A percentile compares a stretch with the other conserved stretches of the same genome.
phyloP scores from a whole-genome alignment of 64 coral and sea anemone species.

The Dendronephthya gigantea region DNA sequence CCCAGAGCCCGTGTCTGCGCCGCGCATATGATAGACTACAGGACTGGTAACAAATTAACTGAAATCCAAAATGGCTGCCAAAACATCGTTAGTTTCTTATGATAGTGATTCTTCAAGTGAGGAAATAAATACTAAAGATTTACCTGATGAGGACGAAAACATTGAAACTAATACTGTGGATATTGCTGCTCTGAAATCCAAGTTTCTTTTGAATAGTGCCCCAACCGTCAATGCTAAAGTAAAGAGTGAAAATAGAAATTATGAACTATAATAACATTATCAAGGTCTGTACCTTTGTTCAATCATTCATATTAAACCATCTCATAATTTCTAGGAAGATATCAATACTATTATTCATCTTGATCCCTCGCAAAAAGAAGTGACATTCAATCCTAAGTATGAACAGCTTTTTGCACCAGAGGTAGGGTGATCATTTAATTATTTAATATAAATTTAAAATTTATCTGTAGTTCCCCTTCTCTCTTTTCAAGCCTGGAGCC shows the following conservation, averaged over 20 bases:
- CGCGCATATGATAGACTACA: too few relatives aligned
- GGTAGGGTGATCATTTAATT: constrained; percentile 37
- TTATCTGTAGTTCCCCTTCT: too few relatives aligned
- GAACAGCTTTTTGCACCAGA: constrained; percentile 81
- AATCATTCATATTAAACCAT: neutral
- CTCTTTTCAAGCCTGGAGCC: too few relatives aligned
- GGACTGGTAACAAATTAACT: neutral
- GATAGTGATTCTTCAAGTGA: constrained; percentile 76
- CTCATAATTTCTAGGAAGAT: constrained; percentile 47
- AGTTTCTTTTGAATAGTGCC: constrained; percentile 63
- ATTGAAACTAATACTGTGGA: constrained; percentile 61
- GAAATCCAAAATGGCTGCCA: constrained; percentile 80
- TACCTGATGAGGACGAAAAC: constrained; percentile 34
- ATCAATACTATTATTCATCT: constrained; percentile 55
- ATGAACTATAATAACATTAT: too few relatives aligned
- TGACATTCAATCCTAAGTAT: constrained; percentile 78
- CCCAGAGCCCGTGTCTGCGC: too few relatives aligned
- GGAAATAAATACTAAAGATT: constrained; percentile 27
- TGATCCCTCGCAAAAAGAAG: constrained; percentile 65
- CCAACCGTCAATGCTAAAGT: constrained; percentile 77
- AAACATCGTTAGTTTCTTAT: constrained; percentile 44
- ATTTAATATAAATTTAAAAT: too few relatives aligned
- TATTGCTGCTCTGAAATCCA: constrained; percentile 62
- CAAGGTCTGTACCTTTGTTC: neutral
- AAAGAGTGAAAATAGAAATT: neutral